Evolutionary conservation across 2,888 invertebrate genomes (phyloP).

Genomic region (Metalampra italica): DNA sequence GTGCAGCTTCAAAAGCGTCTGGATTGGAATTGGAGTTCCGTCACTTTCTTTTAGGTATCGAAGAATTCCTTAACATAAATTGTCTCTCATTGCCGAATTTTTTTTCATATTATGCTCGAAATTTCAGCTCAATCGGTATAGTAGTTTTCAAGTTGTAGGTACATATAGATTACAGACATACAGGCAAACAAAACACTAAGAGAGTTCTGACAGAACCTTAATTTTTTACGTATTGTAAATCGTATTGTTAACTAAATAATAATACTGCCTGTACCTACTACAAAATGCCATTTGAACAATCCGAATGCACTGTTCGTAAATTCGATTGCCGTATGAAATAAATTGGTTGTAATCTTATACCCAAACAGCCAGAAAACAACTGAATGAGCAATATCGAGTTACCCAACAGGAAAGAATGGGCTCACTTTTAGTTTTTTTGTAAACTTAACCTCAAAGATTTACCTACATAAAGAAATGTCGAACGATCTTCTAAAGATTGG

Average conservation of each 20-base stretch:
- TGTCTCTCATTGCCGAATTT: too few relatives aligned
- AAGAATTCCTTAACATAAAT: too few relatives aligned
- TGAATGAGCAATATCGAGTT: constrained; percentile 74
- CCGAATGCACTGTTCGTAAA: constrained; percentile 54
- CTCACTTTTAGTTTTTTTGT: constrained; percentile 53
- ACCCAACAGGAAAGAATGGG: constrained; percentile 59
- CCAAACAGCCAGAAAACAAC: constrained; percentile 74
- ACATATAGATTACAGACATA: too few relatives aligned
- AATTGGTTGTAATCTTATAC: constrained; percentile 77
- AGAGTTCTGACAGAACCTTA: too few relatives aligned
- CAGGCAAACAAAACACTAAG: too few relatives aligned
- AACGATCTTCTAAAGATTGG: constrained; percentile 29
- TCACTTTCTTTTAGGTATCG: too few relatives aligned
- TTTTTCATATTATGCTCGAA: too few relatives aligned
- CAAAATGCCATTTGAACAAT: constrained; percentile 54
- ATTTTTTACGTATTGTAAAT: not conserved
- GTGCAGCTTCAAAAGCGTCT: too few relatives aligned
- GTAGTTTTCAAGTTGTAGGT: too few relatives aligned
- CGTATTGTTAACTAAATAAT: constrained; percentile 30
- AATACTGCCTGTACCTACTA: constrained; percentile 41
- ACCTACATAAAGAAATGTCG: constrained; percentile 38
- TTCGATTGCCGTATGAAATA: constrained; percentile 73
- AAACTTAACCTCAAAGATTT: constrained; percentile 38
- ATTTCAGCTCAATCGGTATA: too few relatives aligned
- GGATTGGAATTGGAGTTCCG: too few relatives aligned